Evolutionary conservation across 2,113 vertebrate species (phyloP).

Genomic region (Chionodraco myersi): DNA sequence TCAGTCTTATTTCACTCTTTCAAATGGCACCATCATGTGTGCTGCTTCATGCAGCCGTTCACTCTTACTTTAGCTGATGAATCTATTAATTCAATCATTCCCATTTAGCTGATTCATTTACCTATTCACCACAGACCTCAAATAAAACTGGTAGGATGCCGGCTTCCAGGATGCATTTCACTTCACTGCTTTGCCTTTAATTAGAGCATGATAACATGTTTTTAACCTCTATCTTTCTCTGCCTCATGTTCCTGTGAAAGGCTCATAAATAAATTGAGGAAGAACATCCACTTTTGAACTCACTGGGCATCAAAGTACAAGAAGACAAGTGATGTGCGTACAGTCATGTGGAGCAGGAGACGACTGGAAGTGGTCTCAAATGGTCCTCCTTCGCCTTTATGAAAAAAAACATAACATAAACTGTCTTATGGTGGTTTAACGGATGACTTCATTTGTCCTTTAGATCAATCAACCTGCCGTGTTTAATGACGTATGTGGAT

Average conservation of each 20-base stretch:
- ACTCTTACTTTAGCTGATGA: conserved; percentile 37
- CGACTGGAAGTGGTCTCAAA: conserved; percentile 48
- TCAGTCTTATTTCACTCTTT: conserved; percentile 48
- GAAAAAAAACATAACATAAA: background rate
- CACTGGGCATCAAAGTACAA: conserved; percentile 43
- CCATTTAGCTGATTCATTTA: conserved; percentile 41
- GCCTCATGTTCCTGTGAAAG: conserved; percentile 59
- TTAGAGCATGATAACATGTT: conserved; percentile 71
- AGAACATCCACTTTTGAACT: conserved; percentile 74
- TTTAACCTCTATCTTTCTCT: conserved; percentile 43
- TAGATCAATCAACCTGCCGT: background rate
- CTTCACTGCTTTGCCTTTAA: conserved; percentile 56
- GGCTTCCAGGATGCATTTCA: conserved; percentile 17
- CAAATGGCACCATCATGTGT: conserved; percentile 44
- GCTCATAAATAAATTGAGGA: conserved; percentile 74
- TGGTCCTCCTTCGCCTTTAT: conserved; percentile 13
- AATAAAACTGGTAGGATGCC: background rate
- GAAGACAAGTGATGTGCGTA: conserved; percentile 24
- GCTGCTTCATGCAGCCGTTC: conserved; percentile 39
- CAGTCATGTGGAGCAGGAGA: conserved; percentile 44
- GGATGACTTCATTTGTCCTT: background rate
- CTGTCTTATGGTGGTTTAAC: background rate
- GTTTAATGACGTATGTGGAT: background rate
- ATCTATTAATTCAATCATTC: conserved; percentile 42
- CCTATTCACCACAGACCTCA: conserved; percentile 24